Evolutionary conservation across 2,888 invertebrate genomes (phyloP).

Genomic region (Amaurobius ferox): DNA sequence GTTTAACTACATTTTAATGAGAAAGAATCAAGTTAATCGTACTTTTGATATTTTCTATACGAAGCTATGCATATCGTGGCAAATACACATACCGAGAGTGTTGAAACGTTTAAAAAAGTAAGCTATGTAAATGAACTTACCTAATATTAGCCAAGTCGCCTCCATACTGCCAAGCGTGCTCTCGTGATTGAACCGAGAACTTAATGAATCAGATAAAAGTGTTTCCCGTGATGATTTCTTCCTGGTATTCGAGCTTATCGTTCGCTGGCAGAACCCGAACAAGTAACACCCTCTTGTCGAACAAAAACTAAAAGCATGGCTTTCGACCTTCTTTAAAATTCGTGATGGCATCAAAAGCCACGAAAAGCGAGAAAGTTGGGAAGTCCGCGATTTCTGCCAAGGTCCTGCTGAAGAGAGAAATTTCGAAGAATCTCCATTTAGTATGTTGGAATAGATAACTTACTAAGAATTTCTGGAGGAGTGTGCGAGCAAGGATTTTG

Average conservation of each 20-base stretch:
- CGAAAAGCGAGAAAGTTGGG: not conserved
- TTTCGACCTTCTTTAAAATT: not conserved
- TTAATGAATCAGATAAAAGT: not conserved
- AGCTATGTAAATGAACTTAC: constrained; percentile 24
- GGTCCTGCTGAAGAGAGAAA: too few species aligned
- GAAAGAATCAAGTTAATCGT: too few species aligned
- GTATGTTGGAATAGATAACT: too few species aligned
- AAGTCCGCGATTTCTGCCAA: not conserved
- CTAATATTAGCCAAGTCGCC: constrained; percentile 8
- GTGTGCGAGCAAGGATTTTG: too few species aligned
- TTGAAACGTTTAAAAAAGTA: too few species aligned
- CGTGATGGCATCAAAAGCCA: not conserved
- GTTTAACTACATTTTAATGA: too few species aligned
- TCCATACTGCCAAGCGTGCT: constrained; percentile 17
- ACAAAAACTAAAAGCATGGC: not conserved
- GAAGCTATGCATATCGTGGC: too few species aligned
- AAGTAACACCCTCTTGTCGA: not conserved
- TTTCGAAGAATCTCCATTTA: too few species aligned
- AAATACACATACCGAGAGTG: too few species aligned
- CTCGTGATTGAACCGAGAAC: too few species aligned
- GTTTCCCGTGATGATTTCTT: not conserved
- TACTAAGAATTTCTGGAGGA: too few species aligned
- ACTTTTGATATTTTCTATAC: too few species aligned
- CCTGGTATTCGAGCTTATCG: not conserved
- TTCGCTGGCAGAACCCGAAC: not conserved